Evolutionary conservation across 1,140 invertebrate genomes (phyloP).

Genomic region (Araneus ventricosus): DNA sequence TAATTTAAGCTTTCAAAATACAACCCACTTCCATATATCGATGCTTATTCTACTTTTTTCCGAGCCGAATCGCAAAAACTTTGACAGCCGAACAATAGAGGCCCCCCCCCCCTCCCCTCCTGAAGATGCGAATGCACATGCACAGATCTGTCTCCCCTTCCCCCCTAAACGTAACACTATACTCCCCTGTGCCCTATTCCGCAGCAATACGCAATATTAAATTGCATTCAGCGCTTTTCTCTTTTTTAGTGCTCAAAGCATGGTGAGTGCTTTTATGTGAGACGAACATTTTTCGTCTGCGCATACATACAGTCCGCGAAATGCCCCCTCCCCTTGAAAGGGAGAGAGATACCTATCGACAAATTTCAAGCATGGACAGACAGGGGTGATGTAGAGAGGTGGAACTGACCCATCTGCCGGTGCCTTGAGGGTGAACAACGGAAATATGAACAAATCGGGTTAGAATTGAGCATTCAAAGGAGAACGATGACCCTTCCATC

Average conservation of each 20-base stretch:
- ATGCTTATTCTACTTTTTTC: slow-evolving; percentile 10
- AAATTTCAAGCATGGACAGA: slow-evolving; percentile 71
- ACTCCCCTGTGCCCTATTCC: slow-evolving; percentile 71
- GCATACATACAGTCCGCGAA: not conserved
- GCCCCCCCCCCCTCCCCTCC: not conserved
- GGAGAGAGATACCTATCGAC: slow-evolving; percentile 67
- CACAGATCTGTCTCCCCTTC: not conserved
- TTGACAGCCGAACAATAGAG: slow-evolving; percentile 67
- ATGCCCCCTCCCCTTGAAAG: not conserved
- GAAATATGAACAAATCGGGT: not conserved
- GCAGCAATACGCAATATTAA: slow-evolving; percentile 74
- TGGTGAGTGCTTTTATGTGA: slow-evolving; percentile 52
- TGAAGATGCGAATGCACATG: slow-evolving; percentile 43
- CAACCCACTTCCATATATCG: slow-evolving; percentile 32
- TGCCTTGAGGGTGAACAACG: not conserved
- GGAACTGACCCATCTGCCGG: slow-evolving; percentile 52
- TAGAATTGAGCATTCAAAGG: not conserved
- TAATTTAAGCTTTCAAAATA: slow-evolving; percentile 60
- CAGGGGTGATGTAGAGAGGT: slow-evolving; percentile 42
- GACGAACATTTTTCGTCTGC: slow-evolving; percentile 8
- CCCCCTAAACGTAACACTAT: slow-evolving; percentile 59
- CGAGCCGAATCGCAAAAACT: slow-evolving; percentile 52
- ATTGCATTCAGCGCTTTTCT: slow-evolving; percentile 60
- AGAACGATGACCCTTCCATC: not conserved
- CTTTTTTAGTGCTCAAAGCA: slow-evolving; percentile 11